Evolutionary conservation across 2,113 vertebrate genomes (phyloP).

Genomic region (Craseonycteris thonglongyai): DNA sequence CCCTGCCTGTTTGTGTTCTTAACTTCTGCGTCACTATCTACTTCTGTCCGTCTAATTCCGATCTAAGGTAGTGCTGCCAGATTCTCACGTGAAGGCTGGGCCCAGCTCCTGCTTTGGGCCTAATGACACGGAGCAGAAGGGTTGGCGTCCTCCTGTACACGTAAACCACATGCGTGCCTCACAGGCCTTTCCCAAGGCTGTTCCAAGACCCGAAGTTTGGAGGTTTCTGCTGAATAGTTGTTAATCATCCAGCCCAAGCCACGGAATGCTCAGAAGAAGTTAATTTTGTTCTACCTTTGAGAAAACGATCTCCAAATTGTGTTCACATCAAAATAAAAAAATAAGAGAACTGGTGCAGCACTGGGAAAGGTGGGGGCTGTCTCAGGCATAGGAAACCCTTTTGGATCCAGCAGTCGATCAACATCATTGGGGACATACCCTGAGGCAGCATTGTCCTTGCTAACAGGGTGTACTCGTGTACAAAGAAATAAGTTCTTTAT

Average conservation of each 20-base stretch:
- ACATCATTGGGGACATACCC: not conserved
- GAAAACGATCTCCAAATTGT: not conserved
- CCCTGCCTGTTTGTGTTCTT: not conserved
- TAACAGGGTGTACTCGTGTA: not conserved
- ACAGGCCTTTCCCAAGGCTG: not conserved
- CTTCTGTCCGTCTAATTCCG: not conserved
- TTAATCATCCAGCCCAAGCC: not conserved
- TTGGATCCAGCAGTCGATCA: not conserved
- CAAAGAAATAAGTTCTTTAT: not conserved
- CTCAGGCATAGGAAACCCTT: not conserved
- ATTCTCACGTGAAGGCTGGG: not conserved
- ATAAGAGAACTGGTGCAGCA: not conserved
- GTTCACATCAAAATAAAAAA: slow-evolving; percentile 1
- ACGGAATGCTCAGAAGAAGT: not conserved
- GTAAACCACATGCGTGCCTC: not conserved
- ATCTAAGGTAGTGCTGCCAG: not conserved
- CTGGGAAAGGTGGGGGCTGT: not conserved
- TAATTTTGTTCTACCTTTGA: not conserved
- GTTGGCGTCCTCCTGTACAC: not conserved
- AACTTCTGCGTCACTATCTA: not conserved
- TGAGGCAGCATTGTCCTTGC: not conserved
- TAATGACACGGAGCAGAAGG: not conserved
- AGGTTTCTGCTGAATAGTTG: not conserved
- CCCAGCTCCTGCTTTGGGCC: not conserved
- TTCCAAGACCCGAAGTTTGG: not conserved